These are phyloP conservation scores for Himalopsyche phryganea DNA, from an alignment of 1,140 invertebrate genomes.

Conservation along the genomic window DNA sequence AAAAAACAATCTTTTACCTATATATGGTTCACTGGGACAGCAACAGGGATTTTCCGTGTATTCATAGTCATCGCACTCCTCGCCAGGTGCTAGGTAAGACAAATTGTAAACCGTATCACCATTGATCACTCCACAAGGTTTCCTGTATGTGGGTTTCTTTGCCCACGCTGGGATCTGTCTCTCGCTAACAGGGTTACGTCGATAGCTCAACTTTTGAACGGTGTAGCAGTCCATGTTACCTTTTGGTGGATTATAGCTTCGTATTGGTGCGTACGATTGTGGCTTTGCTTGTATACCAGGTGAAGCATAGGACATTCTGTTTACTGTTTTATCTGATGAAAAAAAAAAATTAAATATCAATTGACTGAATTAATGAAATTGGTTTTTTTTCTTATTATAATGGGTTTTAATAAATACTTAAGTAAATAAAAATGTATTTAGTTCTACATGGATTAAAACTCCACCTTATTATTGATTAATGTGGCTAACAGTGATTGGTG, in stretches of 20 bases:
- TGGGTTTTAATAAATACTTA: neutral
- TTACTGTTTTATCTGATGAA: constrained; percentile 47
- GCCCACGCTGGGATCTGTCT: constrained; percentile 42
- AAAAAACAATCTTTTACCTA: too few relatives aligned
- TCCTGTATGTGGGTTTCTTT: constrained; percentile 27
- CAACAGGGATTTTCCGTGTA: neutral
- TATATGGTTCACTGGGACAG: neutral
- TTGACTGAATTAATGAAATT: too few relatives aligned
- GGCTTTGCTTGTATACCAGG: constrained; percentile 42
- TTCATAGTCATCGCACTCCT: constrained; percentile 13
- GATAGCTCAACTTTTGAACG: constrained; percentile 59
- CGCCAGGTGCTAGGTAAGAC: constrained; percentile 19
- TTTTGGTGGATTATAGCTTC: constrained; percentile 42
- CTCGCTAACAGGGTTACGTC: constrained; percentile 47
- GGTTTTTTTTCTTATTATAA: neutral
- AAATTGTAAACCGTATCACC: constrained; percentile 49
- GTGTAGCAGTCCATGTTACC: constrained; percentile 50
- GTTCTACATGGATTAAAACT: neutral
- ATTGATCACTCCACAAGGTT: constrained; percentile 37
- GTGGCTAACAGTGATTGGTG: neutral
- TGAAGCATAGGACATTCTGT: constrained; percentile 53
- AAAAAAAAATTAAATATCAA: neutral
- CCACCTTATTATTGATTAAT: neutral
- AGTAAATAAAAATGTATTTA: neutral
- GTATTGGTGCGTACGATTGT: constrained; percentile 42